Evolutionary conservation across 2,797 vertebrate species (phyloP), one percentile per base, ranked within the genome.

Genomic region (Sardinella longiceps): DNA sequence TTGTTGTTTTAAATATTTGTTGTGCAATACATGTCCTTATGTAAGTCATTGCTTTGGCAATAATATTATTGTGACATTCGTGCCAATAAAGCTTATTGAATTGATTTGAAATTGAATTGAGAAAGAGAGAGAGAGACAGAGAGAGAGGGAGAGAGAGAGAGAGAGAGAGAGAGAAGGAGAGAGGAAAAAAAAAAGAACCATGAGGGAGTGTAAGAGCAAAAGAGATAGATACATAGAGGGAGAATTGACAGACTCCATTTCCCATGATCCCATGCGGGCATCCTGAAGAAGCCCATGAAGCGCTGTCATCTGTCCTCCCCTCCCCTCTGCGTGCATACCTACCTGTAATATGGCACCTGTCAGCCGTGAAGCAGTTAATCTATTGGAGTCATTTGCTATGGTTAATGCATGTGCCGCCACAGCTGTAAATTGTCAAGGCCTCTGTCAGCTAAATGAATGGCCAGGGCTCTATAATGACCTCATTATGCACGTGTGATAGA

Each of bases 381-480:
- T 43, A 39, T 37, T 70, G 20, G 30, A 37, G 70, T 43, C 18
- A 43, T 77, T 77, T 77, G 12, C 18, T 23, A 37, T 10, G 6
- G 33, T 23, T 77, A 39, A 77, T 77, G 70, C 3, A 23, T 77
- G 37, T 77, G 37, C 37, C 70, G 39, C 15, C 70, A 43, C 70
- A 77, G 33, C 30, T 74, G 66, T 74, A 74, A 33, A 74, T 74
- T 74, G 66, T 74, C 66, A 37, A 11, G 6, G 70, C 33, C 70
- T 77, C 11, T 10, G 70, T 39, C 70, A 77, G 18, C 33, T 23
- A 39, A 43, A 77, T 77, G 70, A 43, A 77, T 77, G 33, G 33
- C 66, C 66, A 74, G 14, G 0, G n/a, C n/a, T n/a, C 33, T 1
- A 18, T 77, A 77, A 77, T 77, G 70, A 77, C 70, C 70, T 39